Conservation (phyloP, 2,113 vertebrate species). For the Boulengeromyrus knoepffleri region DNA sequence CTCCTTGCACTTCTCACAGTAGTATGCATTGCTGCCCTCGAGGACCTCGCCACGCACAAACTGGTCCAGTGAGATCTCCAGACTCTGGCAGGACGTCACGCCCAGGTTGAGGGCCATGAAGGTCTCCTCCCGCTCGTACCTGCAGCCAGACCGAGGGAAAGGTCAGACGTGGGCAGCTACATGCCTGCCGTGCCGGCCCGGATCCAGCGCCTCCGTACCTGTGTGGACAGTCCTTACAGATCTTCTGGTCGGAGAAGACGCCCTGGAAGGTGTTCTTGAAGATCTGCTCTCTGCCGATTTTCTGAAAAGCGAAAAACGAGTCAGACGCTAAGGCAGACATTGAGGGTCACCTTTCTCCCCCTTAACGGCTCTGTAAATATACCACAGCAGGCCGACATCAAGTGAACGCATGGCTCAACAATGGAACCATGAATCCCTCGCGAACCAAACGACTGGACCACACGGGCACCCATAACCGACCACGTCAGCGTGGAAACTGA, state of each 20-base stretch:
- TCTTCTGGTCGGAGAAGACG: slow-evolving; percentile 98
- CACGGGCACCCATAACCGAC: background rate
- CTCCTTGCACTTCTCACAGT: slow-evolving; percentile 98
- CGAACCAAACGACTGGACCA: background rate
- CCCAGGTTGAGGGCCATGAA: slow-evolving; percentile 97
- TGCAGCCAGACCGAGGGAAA: slow-evolving; percentile 35
- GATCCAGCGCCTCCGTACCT: slow-evolving; percentile 53
- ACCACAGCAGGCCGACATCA: background rate
- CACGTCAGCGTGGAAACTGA: background rate
- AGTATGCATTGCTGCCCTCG: slow-evolving; percentile 98
- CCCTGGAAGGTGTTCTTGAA: slow-evolving; percentile 99
- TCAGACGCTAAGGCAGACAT: background rate
- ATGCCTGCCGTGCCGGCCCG: too few relatives aligned
- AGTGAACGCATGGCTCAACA: background rate
- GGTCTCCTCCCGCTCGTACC: slow-evolving; percentile 94
- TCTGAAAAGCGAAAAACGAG: slow-evolving; percentile 55
- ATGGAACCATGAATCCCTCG: background rate
- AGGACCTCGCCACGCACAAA: slow-evolving; percentile 97
- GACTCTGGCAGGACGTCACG: slow-evolving; percentile 93
- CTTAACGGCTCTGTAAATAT: background rate
- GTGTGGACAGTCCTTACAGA: slow-evolving; percentile 98
- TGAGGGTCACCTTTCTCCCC: too few relatives aligned
- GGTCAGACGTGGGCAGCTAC: background rate
- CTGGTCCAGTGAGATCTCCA: slow-evolving; percentile 96
- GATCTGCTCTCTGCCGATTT: slow-evolving; percentile 96